Evolutionary conservation across 2,113 vertebrate genomes (phyloP).

Genomic region (Ammospiza nelsoni): DNA sequence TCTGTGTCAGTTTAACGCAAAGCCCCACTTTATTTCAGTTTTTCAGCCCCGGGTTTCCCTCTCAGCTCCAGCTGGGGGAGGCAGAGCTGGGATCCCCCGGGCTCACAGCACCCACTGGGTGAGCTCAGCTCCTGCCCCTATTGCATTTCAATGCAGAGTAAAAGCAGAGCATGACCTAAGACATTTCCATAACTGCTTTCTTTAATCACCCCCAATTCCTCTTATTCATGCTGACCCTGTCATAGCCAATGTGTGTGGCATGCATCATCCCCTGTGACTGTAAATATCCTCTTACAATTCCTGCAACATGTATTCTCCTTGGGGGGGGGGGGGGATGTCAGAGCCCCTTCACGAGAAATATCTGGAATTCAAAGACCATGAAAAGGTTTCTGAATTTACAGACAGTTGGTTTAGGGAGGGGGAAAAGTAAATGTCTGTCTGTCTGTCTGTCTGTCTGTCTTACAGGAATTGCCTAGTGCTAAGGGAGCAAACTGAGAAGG

Average conservation of each 20-base stretch:
- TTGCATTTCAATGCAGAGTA: constrained; percentile 41
- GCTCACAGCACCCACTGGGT: not conserved
- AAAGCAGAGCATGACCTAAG: constrained; percentile 57
- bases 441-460: not conserved
- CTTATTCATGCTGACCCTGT: not conserved
- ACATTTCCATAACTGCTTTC: constrained; percentile 32
- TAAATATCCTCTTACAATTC: not conserved
- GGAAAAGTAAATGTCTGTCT: not conserved
- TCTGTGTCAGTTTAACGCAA: not conserved
- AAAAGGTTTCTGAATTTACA: constrained; percentile 25
- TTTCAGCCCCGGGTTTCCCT: not conserved
- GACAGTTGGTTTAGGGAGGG: not conserved
- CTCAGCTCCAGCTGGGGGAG: not conserved
- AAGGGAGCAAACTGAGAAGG: not conserved
- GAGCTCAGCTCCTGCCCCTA: constrained; percentile 37
- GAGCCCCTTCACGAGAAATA: not conserved
- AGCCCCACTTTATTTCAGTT: not conserved
- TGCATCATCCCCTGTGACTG: not conserved
- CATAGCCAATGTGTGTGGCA: not conserved
- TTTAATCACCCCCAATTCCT: not conserved
- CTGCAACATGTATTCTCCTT: not conserved
- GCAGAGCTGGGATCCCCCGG: not conserved
- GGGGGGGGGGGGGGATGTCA: not conserved
- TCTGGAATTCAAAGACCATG: not conserved
- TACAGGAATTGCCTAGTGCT: not conserved